Evolutionary conservation across 2,113 vertebrate species (phyloP).

Genomic region (Lota lota): DNA sequence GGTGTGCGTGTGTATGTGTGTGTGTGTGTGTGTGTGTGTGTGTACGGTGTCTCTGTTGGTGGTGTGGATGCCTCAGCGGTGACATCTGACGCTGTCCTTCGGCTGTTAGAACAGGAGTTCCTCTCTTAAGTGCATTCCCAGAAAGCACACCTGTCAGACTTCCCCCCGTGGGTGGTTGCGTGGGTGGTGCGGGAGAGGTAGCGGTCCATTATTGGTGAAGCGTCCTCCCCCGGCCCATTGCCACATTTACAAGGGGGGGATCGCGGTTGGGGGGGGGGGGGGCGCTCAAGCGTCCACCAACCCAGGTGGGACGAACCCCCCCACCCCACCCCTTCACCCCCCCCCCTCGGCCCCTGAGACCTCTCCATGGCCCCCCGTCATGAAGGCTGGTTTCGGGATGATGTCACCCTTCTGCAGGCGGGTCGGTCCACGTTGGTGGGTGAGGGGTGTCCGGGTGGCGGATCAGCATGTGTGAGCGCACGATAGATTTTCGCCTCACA

Average conservation of each 20-base stretch:
- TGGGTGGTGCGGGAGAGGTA: background rate
- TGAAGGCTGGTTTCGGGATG: no score
- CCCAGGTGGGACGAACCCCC: background rate
- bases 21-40: background rate
- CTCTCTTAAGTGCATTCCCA: conserved; percentile 33
- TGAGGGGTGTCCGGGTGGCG: conserved; percentile 12
- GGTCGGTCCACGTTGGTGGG: no score
- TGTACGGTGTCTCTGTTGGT: conserved; percentile 14
- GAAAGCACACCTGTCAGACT: conserved; percentile 48
- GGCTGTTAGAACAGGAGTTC: background rate
- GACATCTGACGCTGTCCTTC: background rate
- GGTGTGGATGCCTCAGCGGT: background rate
- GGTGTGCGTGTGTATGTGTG: background rate
- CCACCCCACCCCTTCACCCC: conserved; percentile 11
- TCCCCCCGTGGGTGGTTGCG: conserved; percentile 8
- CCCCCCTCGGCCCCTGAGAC: conserved; percentile 7
- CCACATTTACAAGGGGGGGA: background rate
- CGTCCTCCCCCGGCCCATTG: conserved; percentile 13
- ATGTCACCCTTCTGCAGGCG: no score
- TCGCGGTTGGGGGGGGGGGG: background rate
- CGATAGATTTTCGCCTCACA: conserved; percentile 53
- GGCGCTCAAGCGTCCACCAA: background rate
- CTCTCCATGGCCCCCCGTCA: no score
- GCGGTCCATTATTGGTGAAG: conserved; percentile 62
- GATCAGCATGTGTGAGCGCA: conserved; percentile 30